These are phyloP conservation scores for Danaus melanippus DNA, from an alignment of 1,140 invertebrate species.

Conservation along the genomic window DNA sequence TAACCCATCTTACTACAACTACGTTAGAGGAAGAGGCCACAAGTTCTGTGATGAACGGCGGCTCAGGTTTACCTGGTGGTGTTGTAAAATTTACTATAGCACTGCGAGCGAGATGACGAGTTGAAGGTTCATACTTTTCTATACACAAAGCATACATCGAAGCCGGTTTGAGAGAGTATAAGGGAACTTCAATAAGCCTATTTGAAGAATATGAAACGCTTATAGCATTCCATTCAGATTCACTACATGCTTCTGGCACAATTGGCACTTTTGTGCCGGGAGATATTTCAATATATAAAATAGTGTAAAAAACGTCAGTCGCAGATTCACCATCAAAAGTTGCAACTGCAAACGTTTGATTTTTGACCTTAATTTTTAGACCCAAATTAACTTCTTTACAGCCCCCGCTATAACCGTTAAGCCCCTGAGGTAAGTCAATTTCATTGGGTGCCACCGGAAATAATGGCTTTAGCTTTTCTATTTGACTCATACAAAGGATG, in stretches of 20 bases:
- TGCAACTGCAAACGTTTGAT: conserved; percentile 40
- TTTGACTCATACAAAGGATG: conserved; percentile 79
- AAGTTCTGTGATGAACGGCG: conserved; percentile 53
- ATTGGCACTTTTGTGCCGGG: conserved; percentile 22
- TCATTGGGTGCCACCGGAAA: conserved; percentile 35
- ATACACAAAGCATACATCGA: conserved; percentile 52
- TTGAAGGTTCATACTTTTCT: conserved; percentile 41
- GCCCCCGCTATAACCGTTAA: conserved; percentile 49
- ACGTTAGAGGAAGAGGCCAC: conserved; percentile 38
- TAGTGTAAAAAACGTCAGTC: conserved; percentile 33
- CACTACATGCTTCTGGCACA: conserved; percentile 52
- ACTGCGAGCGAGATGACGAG: conserved; percentile 35
- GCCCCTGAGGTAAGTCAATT: conserved; percentile 33
- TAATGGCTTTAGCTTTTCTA: conserved; percentile 71
- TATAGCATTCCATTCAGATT: conserved; percentile 48
- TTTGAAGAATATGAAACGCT: conserved; percentile 26
- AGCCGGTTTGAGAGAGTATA: conserved; percentile 38
- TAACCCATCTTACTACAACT: conserved; percentile 49
- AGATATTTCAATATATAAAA: conserved; percentile 47
- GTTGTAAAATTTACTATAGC: conserved; percentile 49
- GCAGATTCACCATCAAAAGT: conserved; percentile 30
- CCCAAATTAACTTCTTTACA: conserved; percentile 39
- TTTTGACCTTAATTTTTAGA: conserved; percentile 33
- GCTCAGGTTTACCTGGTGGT: conserved; percentile 48
- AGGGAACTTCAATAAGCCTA: conserved; percentile 20